A percentile compares a stretch with the other conserved stretches of the same genome.
phyloP scores from a whole-genome alignment of 2,797 vertebrate genomes.

The Rousettus madagascariensis region DNA sequence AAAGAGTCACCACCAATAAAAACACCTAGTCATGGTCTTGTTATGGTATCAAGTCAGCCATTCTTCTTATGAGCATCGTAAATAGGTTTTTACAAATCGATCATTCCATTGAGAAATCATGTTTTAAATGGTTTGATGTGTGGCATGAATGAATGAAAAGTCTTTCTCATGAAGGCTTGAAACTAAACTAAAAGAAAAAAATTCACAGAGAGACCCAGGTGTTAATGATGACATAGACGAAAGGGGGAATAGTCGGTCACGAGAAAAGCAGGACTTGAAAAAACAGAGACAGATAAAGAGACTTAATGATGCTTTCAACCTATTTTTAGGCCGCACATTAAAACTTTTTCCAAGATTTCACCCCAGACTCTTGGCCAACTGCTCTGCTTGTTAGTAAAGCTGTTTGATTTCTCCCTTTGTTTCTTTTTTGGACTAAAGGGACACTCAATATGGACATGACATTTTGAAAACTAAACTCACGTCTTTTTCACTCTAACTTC shows the following conservation, averaged over 20 bases:
- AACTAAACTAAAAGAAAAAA: constrained; percentile 22
- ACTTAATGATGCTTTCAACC: neutral
- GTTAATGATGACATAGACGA: neutral
- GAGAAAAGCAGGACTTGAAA: neutral
- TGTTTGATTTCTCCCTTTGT: constrained; percentile 58
- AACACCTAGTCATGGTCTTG: neutral
- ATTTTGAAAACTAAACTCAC: constrained; percentile 61
- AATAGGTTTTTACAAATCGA: neutral
- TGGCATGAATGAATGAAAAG: constrained; percentile 15
- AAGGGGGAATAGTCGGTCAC: neutral
- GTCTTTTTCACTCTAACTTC: constrained; percentile 32
- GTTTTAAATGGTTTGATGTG: constrained; percentile 24
- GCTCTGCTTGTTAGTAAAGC: neutral
- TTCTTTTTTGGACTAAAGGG: constrained; percentile 50
- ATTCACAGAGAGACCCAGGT: neutral
- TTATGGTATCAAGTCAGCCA: constrained; percentile 6
- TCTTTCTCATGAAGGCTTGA: neutral
- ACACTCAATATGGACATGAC: constrained; percentile 42
- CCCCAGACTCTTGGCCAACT: neutral
- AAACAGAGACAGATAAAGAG: neutral
- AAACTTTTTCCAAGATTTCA: neutral
- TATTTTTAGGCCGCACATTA: neutral
- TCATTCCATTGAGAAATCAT: neutral
- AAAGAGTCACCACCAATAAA: neutral
- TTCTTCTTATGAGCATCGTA: neutral